These are phyloP conservation scores for Xanthia icteritia DNA, from an alignment of 2,888 invertebrate species.

Conservation along the genomic window DNA sequence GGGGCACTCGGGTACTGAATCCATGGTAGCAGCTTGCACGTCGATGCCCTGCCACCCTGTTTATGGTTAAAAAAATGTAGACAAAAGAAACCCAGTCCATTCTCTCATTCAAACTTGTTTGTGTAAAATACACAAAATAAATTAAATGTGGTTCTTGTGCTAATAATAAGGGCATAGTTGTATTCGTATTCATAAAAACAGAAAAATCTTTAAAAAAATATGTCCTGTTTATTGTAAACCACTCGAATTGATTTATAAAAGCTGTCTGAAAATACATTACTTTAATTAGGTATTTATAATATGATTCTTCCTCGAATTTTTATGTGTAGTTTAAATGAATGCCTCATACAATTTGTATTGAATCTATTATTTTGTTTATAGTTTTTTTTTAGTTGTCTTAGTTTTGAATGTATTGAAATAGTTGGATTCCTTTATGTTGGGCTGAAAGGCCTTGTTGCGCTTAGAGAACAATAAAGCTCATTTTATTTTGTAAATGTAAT, in stretches of 20 bases:
- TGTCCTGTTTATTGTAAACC: constrained; percentile 45
- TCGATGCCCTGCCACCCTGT: too few species aligned
- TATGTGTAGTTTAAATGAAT: constrained; percentile 46
- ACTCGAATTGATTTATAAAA: constrained; percentile 33
- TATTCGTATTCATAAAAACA: constrained; percentile 40
- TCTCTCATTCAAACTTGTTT: constrained; percentile 44
- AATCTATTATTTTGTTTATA: constrained; percentile 62
- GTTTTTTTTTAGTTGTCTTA: constrained; percentile 54
- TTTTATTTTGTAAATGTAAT: constrained; percentile 46
- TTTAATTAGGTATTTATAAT: constrained; percentile 56
- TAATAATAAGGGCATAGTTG: constrained; percentile 49
- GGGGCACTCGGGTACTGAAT: too few species aligned
- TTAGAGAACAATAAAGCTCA: constrained; percentile 46
- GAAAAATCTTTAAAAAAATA: constrained; percentile 34
- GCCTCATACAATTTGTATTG: constrained; percentile 64
- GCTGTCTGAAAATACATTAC: constrained; percentile 28
- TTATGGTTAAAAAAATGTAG: background rate
- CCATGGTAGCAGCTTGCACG: too few species aligned
- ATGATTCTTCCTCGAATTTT: constrained; percentile 67
- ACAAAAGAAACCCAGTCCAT: too few species aligned
- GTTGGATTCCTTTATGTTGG: constrained; percentile 41
- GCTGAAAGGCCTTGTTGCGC: constrained; percentile 28
- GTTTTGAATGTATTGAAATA: constrained; percentile 46
- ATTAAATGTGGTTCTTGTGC: constrained; percentile 54
- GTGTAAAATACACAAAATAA: constrained; percentile 36